phyloP scores from a whole-genome alignment of 30 jellyfish, hydroid and myxozoan genomes.

The Turritopsis rubra region DNA sequence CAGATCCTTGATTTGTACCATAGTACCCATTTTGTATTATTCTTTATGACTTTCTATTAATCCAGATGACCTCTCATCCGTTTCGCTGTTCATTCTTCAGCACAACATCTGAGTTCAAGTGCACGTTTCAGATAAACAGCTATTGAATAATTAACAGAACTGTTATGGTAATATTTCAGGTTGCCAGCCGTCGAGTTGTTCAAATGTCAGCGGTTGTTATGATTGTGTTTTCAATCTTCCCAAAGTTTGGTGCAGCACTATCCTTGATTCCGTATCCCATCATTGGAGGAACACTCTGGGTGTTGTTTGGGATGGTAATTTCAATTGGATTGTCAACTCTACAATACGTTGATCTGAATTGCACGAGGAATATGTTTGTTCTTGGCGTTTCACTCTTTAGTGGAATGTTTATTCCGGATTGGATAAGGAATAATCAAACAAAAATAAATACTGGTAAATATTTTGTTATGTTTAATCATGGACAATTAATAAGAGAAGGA shows the following conservation, averaged over 20 bases:
- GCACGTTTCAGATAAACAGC: too few species aligned
- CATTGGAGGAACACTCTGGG: neutral
- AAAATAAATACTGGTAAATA: neutral
- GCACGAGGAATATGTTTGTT: neutral
- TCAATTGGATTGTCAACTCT: slow-evolving; percentile 5
- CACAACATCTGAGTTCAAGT: too few species aligned
- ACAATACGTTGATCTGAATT: neutral
- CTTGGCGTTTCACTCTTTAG: neutral
- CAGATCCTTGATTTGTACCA: too few species aligned
- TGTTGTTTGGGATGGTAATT: neutral
- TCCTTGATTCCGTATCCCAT: neutral
- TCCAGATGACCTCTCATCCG: too few species aligned
- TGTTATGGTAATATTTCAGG: neutral
- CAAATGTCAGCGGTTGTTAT: neutral
- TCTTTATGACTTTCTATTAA: too few species aligned
- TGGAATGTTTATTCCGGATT: slow-evolving; percentile 6
- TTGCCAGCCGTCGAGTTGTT: slow-evolving; percentile 3
- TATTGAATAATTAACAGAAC: too few species aligned
- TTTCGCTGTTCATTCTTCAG: too few species aligned
- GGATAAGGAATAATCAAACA: neutral
- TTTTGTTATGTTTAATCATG: neutral
- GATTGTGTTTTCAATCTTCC: neutral
- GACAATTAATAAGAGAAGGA: neutral
- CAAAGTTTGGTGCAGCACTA: neutral
- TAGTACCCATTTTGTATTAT: too few species aligned